These are phyloP conservation scores for Myodes glareolus DNA, from an alignment of 2,113 vertebrate species.

Conservation along the genomic window DNA sequence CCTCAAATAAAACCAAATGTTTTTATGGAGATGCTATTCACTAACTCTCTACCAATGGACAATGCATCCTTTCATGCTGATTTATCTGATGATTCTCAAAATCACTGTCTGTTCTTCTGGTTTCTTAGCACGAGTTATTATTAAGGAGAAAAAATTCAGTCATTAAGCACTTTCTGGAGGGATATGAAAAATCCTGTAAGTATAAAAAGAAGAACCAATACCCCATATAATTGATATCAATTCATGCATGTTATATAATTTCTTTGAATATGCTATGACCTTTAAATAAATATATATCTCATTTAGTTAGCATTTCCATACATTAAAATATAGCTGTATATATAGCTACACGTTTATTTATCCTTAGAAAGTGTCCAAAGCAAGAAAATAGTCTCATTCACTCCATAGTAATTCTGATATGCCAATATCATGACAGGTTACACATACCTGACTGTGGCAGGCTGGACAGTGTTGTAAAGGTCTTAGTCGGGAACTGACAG, in stretches of 20 bases:
- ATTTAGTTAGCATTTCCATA: neutral
- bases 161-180: neutral
- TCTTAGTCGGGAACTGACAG: rapidly evolving
- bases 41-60: neutral
- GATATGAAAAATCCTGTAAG: neutral
- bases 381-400: neutral
- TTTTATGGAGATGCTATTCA: neutral
- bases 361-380: neutral
- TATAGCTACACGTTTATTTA: neutral
- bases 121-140: neutral
- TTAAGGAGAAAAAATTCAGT: neutral
- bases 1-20: neutral
- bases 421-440: neutral
- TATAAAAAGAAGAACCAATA: neutral
- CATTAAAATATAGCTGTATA: neutral
- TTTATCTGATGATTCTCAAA: neutral
- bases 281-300: conserved; percentile 17
- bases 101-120: neutral
- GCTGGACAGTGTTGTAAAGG: neutral
- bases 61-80: neutral
- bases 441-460: rapidly evolving
- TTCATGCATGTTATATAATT: neutral
- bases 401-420: neutral
- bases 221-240: neutral
- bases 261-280: neutral